Base-by-base conservation (phyloP, 2,888 invertebrate genomes). In the Entomobrya proxima region DNA sequence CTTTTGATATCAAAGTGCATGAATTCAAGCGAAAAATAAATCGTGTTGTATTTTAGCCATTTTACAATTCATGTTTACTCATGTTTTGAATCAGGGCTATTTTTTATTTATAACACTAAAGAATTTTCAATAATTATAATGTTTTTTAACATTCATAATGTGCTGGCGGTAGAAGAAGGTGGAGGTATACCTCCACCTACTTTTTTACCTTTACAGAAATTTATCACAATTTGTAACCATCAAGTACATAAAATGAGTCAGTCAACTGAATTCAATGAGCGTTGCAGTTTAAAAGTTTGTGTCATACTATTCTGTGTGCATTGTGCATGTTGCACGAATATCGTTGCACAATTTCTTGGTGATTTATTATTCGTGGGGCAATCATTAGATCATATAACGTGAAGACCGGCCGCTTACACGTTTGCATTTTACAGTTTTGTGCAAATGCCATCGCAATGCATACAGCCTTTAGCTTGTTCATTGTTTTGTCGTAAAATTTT, bases 361-460 rank as follows among this genome's bases (percentile, higher is more conserved):
- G 47, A 74, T 74, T 74, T 50, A 74, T 74, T 74, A 24, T 67
- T 67, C 67, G 67, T 67, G 67, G 37, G 40, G 67, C 21, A 67
- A 67, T 67, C 67, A 67, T 67, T 11, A 37, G 21, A 18, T 67
- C 15, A 67, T 24, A 67, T n/a, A 40, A 18, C 9, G 55, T 18
- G 24, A 55, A n/a, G 11, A 18, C 21, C 55, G 18, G 13, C 21
- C 3, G 11, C 11, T 2, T 15, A 44, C 11, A 40, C 40, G 44
- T 44, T 15, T 44, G 13, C n/a, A 44, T 5, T 15, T 15, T 3
- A 44, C n/a, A 5, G 5, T 52, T 21, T 52, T 52, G 4, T 52
- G 52, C 18, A 21, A 24, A 18, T 52, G 3, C 3, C 21, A 11
- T 52, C 4, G 18, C 7, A 5, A 4, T 52, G 21, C 21, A 52